These are phyloP conservation scores for Metallyticus violacea DNA, from an alignment of 2,888 invertebrate genomes.

Conservation along the genomic window DNA sequence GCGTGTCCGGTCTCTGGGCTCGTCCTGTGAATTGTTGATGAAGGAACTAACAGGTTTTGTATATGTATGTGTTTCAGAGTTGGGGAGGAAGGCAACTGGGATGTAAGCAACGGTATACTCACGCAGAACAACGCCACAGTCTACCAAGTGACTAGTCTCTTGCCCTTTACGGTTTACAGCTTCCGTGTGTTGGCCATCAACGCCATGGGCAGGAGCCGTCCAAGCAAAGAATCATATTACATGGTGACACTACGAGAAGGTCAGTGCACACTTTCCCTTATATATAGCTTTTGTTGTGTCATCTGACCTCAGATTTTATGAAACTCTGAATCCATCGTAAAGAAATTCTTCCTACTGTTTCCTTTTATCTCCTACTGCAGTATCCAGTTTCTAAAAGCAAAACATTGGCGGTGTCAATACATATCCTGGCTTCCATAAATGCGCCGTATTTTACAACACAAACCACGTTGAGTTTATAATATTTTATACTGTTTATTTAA, in stretches of 20 bases:
- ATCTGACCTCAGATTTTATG: background rate
- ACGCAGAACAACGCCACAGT: slow-evolving; percentile 63
- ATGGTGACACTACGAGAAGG: slow-evolving; percentile 72
- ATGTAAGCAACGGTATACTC: slow-evolving; percentile 57
- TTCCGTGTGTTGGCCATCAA: slow-evolving; percentile 71
- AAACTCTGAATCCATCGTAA: no score
- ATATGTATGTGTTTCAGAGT: slow-evolving; percentile 50
- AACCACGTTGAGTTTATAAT: no score
- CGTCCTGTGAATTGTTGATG: background rate
- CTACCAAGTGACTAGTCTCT: slow-evolving; percentile 63
- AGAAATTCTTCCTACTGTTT: no score
- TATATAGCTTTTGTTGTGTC: no score
- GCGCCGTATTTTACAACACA: no score
- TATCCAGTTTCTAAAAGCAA: no score
- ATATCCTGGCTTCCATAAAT: no score
- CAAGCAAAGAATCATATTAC: slow-evolving; percentile 68
- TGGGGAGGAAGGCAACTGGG: slow-evolving; percentile 68
- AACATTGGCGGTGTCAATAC: no score
- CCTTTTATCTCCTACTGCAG: no score
- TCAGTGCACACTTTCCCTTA: slow-evolving; percentile 45
- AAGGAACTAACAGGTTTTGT: background rate
- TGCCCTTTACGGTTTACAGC: slow-evolving; percentile 73
- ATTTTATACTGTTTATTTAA: no score
- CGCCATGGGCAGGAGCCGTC: slow-evolving; percentile 64
- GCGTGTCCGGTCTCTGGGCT: background rate